Conservation (phyloP, 2,113 vertebrate species). For the human region DNA sequence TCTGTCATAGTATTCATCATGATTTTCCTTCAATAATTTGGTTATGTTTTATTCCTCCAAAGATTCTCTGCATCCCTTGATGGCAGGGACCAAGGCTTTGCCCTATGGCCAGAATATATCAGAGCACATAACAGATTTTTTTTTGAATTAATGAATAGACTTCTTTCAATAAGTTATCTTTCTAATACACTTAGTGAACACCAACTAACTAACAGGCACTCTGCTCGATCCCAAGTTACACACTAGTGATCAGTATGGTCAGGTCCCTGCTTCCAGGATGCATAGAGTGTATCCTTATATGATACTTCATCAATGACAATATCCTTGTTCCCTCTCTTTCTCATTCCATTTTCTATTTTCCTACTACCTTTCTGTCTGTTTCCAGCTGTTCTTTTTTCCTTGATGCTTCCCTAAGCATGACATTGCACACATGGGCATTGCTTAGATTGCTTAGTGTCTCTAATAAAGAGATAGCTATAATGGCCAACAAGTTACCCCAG, state of each 20-base stretch:
- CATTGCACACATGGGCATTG: neutral
- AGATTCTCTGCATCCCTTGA: neutral
- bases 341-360: neutral
- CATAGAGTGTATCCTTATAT: accelerated
- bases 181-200: neutral
- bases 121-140: neutral
- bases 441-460: neutral
- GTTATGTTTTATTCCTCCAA: neutral
- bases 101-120: neutral
- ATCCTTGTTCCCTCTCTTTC: neutral
- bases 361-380: neutral
- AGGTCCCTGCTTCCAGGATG: neutral
- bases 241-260: neutral
- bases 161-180: neutral
- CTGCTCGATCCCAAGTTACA: neutral
- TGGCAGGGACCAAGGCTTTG: neutral
- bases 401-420: neutral
- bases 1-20: neutral
- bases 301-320: neutral
- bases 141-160: neutral
- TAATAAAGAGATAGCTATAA: neutral
- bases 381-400: neutral
- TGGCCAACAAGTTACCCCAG: neutral
- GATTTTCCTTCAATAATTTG: neutral
- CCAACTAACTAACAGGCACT: neutral